phyloP scores from a whole-genome alignment of 2,797 vertebrate genomes.

The Enteromius afrohamiltoni region DNA sequence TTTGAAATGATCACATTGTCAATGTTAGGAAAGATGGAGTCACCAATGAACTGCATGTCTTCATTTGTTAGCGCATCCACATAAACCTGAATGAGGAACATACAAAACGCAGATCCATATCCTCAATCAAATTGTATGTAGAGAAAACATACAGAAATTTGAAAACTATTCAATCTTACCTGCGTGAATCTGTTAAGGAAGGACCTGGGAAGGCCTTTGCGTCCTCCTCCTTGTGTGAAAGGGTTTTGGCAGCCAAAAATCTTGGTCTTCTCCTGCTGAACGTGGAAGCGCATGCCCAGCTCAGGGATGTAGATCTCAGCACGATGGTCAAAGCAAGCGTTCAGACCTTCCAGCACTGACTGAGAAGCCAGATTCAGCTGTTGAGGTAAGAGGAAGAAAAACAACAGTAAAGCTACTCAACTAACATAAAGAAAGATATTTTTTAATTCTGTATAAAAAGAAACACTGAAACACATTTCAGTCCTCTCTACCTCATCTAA shows the following conservation, averaged over 20 bases:
- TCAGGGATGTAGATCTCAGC: constrained; percentile 95
- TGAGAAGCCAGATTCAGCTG: constrained; percentile 97
- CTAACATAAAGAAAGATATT: not conserved
- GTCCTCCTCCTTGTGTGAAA: constrained; percentile 93
- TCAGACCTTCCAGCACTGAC: constrained; percentile 94
- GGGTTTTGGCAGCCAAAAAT: constrained; percentile 99
- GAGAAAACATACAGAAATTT: not conserved
- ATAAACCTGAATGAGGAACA: constrained; percentile 81
- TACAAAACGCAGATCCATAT: not conserved
- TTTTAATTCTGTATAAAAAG: not conserved
- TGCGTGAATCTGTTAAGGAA: constrained; percentile 98
- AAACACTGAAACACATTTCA: not conserved
- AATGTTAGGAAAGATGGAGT: constrained; percentile 88
- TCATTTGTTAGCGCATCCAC: constrained; percentile 90
- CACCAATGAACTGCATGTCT: constrained; percentile 94
- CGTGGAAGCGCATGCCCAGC: constrained; percentile 90
- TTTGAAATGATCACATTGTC: constrained; percentile 84
- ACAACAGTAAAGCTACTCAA: not conserved
- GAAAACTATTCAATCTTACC: constrained; percentile 64
- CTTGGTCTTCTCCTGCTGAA: constrained; percentile 93
- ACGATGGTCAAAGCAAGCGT: constrained; percentile 97
- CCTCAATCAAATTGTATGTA: not conserved
- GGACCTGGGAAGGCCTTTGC: constrained; percentile 94
- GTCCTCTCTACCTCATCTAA: constrained; percentile 85
- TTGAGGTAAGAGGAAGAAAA: not conserved